Evolutionary conservation across 2,113 vertebrate genomes (phyloP).

Genomic region (Octodon degus): DNA sequence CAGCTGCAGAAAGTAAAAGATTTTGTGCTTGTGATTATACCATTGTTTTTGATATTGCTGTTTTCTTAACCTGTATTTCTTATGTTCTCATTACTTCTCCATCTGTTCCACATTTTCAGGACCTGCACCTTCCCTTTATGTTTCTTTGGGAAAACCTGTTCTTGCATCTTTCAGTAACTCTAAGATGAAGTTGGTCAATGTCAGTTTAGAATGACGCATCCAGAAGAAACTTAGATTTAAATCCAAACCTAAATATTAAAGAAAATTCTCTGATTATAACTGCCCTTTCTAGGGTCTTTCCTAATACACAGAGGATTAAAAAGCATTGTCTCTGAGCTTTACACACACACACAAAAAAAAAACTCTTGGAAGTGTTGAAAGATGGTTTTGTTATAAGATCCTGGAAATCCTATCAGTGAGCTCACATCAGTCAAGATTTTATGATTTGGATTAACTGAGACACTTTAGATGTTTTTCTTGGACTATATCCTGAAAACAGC

Average conservation of each 20-base stretch:
- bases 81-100: not conserved
- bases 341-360: constrained; percentile 6
- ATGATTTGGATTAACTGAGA: constrained; percentile 13
- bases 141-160: not conserved
- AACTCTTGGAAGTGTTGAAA: constrained; percentile 9
- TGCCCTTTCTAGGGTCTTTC: not conserved
- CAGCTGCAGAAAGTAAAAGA: not conserved
- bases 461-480: not conserved
- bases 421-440: constrained; percentile 30
- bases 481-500: not conserved
- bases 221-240: constrained; percentile 32
- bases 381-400: constrained; percentile 10
- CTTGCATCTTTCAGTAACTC: not conserved
- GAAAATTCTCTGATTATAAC: not conserved
- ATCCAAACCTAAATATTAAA: constrained; percentile 4
- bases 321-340: constrained; percentile 16
- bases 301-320: not conserved
- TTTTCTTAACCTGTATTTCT: not conserved
- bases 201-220: not conserved
- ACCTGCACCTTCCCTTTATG: not conserved
- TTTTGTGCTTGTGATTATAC: not conserved
- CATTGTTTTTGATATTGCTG: not conserved
- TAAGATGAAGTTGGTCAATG: not conserved
- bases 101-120: not conserved
- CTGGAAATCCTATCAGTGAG: constrained; percentile 18